These are phyloP conservation scores for Rhea americana DNA, from an alignment of 2,113 vertebrate species.

Conservation along the genomic window DNA sequence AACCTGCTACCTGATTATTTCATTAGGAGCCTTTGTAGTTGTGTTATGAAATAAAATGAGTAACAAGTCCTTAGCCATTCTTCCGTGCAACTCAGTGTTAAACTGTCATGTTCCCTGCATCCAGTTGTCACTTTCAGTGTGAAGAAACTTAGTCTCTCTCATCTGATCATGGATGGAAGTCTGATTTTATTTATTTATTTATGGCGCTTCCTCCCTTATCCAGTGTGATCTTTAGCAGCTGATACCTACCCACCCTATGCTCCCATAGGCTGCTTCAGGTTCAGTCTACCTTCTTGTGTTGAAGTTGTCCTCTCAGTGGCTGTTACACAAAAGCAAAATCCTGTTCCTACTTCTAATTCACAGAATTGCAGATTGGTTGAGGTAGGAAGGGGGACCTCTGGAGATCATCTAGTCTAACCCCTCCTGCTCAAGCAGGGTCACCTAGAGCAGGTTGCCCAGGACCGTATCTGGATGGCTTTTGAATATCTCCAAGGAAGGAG, in stretches of 20 bases:
- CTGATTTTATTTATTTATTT: not conserved
- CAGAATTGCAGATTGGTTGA: no score
- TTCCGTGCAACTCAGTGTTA: not conserved
- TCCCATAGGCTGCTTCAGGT: not conserved
- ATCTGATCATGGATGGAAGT: not conserved
- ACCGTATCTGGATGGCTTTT: no score
- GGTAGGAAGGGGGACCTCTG: no score
- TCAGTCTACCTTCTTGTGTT: not conserved
- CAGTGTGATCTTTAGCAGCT: not conserved
- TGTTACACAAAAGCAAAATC: not conserved
- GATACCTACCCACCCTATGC: not conserved
- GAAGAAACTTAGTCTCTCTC: not conserved
- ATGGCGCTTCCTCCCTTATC: not conserved
- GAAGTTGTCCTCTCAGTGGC: not conserved
- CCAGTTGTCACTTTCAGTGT: not conserved
- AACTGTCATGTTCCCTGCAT: not conserved
- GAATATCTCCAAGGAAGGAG: no score
- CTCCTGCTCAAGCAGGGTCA: no score
- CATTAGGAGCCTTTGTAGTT: not conserved
- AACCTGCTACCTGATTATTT: not conserved
- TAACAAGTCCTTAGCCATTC: fast-evolving
- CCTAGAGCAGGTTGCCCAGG: no score
- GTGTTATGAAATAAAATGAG: not conserved
- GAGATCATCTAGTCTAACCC: no score
- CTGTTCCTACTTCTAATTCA: not conserved